Conservation (phyloP, 2,797 vertebrate genomes). For the Lates japonicus region DNA sequence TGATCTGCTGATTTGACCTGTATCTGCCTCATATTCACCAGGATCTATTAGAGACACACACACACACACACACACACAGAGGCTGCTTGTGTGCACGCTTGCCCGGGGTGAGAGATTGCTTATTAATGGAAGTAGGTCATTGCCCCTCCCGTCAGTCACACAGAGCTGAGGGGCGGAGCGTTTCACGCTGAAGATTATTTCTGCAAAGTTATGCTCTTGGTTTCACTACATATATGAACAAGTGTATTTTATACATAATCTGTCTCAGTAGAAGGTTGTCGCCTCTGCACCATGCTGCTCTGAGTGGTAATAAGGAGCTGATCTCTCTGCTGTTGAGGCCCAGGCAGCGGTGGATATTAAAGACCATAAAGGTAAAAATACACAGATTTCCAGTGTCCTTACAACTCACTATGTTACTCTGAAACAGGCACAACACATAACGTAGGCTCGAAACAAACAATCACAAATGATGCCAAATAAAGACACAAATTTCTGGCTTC, state of each 20-base stretch:
- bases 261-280: conserved; percentile 90
- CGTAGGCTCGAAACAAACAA: conserved; percentile 22
- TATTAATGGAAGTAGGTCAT: conserved; percentile 89
- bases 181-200: conserved; percentile 76
- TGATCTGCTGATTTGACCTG: conserved; percentile 74
- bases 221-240: conserved; percentile 59
- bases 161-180: conserved; percentile 76
- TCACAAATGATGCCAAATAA: conserved; percentile 29
- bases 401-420: background rate
- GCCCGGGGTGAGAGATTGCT: conserved; percentile 83
- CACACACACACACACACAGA: conserved; percentile 54
- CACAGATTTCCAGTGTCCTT: conserved; percentile 8
- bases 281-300: conserved; percentile 95
- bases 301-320: conserved; percentile 96
- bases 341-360: conserved; percentile 98
- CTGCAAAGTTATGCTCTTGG: conserved; percentile 71
- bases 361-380: conserved; percentile 92
- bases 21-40: conserved; percentile 70
- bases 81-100: conserved; percentile 52
- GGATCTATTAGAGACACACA: conserved; percentile 75
- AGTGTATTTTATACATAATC: conserved; percentile 68
- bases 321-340: conserved; percentile 94
- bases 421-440: conserved; percentile 17
- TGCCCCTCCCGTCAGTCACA: conserved; percentile 71
- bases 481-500: conserved; percentile 25